Evolutionary conservation across 2,888 invertebrate species (phyloP), one percentile per base, ranked within the genome.

Genomic region (Euproctis similis): DNA sequence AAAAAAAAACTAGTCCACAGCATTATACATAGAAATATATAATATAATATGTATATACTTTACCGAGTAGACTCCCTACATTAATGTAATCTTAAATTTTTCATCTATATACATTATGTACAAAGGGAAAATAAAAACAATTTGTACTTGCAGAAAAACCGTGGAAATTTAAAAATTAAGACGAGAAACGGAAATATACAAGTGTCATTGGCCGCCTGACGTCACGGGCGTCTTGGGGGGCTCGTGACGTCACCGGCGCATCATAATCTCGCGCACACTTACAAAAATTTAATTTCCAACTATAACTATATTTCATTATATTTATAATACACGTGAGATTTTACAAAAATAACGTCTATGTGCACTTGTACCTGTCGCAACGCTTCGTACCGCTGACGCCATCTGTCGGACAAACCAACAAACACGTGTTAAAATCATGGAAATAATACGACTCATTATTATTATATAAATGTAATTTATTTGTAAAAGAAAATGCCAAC

Each of bases 131-230:
- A 82, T 78, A 82, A 77, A 82, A 84, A 84, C 80, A 82, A 81
- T 85, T 85, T 85, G 85, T 85, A 85, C 85, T 85, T 80, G 82
- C 81, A 78, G 84, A 84, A 71, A 80, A 78, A 66, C 65, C 76
- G 78, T 71, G 76, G 68, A 75, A 70, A 61, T 58, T 54, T 69
- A 71, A 54, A 53, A 4, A 53, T 57, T 57, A 10, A 64, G 51
- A 63, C 62, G 51, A 51, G 58, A 66, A 73, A 75, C 62, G 55
- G 71, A 72, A 74, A 77, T 77, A 71, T 80, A 78, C 76, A 80
- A 60, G 46, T 6, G 14, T 6, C 4, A 14, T 6, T 14, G 14
- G 14, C n/a, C 14, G 14, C 6, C 4, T 14, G 14, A 14, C 14
- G 14, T 14, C 14, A 14, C 14, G n/a, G n/a, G n/a, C n/a, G n/a